Conservation (phyloP, 2,888 invertebrate species). For the Meghimatium bilineatum region DNA sequence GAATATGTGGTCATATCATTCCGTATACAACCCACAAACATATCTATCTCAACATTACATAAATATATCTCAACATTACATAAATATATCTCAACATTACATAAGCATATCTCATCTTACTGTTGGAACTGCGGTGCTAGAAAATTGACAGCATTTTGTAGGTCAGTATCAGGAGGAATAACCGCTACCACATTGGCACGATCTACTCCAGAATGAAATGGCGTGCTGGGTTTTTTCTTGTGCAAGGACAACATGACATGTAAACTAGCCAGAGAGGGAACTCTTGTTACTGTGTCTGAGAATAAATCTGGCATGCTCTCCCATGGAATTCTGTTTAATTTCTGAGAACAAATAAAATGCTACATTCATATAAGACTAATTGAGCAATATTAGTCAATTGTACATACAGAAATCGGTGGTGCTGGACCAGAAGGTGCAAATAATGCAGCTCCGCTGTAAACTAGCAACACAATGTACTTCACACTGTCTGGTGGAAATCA, state of each 20-base stretch:
- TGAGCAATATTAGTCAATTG: no score
- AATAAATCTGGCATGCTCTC: constrained; percentile 84
- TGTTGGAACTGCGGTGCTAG: constrained; percentile 71
- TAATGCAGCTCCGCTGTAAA: no score
- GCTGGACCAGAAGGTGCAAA: no score
- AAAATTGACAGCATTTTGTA: constrained; percentile 82
- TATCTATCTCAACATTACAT: no score
- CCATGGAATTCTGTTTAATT: constrained; percentile 83
- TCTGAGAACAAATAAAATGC: constrained; percentile 62
- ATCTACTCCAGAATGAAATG: constrained; percentile 73
- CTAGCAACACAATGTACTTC: no score
- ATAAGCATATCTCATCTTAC: constrained; percentile 56
- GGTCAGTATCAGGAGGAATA: constrained; percentile 85
- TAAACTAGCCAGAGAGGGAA: constrained; percentile 82
- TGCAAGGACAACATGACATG: constrained; percentile 62
- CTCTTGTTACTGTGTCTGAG: constrained; percentile 84
- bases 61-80: no score
- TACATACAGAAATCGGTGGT: no score
- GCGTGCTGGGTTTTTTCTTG: constrained; percentile 53
- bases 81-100: neutral
- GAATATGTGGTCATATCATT: no score
- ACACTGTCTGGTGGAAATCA: no score
- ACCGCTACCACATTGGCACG: constrained; percentile 81
- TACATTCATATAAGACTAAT: neutral
- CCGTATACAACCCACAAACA: no score